Percentiles rank a stretch among this genome's conserved stretches.
These are phyloP conservation scores for Chaetodon trifascialis DNA, from an alignment of 2,113 vertebrate genomes.

Conservation along the genomic window DNA sequence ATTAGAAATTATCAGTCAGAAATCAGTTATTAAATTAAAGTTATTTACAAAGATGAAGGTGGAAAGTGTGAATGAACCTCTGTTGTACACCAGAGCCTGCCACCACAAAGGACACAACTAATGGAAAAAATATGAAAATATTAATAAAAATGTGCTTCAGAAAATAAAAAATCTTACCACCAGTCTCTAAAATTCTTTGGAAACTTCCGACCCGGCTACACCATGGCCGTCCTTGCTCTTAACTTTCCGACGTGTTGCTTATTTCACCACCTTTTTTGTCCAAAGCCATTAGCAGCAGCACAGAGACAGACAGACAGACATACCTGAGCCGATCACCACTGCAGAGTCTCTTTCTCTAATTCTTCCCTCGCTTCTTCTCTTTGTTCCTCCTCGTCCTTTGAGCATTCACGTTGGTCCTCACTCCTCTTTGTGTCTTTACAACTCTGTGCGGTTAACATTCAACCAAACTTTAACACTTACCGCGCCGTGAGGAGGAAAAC, in stretches of 20 bases:
- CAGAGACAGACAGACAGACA: not conserved
- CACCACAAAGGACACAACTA: not conserved
- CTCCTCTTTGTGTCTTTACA: slow-evolving; percentile 34
- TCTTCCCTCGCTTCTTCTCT: not conserved
- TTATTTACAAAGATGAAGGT: too few species aligned
- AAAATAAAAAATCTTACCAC: not conserved
- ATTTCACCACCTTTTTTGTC: slow-evolving; percentile 13
- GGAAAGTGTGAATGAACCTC: too few species aligned
- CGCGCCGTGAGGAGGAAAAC: slow-evolving; percentile 1
- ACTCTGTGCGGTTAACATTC: slow-evolving; percentile 14
- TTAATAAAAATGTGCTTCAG: not conserved
- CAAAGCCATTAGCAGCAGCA: slow-evolving; percentile 39
- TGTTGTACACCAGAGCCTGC: not conserved
- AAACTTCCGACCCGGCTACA: not conserved
- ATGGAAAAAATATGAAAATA: not conserved
- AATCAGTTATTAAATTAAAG: too few species aligned
- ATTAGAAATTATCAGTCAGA: too few species aligned
- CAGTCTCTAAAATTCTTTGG: not conserved
- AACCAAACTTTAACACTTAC: slow-evolving; percentile 39
- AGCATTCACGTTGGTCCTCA: slow-evolving; percentile 10
- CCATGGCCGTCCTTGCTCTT: slow-evolving; percentile 27
- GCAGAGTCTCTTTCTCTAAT: slow-evolving; percentile 2
- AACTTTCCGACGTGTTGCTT: not conserved
- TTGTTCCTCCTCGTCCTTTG: slow-evolving; percentile 20
- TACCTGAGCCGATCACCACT: slow-evolving; percentile 4